Evolutionary conservation across 2,113 vertebrate genomes (phyloP).

Genomic region (Poeciliopsis retropinna): DNA sequence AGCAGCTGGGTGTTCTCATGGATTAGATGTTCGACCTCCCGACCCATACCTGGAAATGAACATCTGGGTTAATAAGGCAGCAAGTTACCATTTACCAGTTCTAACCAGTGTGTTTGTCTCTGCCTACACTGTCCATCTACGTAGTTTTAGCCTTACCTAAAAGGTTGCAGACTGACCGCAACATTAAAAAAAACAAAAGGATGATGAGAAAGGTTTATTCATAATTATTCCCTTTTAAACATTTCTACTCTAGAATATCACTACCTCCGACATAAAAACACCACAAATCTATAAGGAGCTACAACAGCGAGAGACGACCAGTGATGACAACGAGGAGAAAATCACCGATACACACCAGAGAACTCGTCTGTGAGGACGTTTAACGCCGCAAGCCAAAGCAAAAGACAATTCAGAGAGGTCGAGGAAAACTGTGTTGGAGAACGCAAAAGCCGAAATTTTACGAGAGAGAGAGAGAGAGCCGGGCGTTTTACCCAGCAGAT

Average conservation of each 20-base stretch:
- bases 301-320: conserved; percentile 6
- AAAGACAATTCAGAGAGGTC: conserved; percentile 22
- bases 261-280: conserved; percentile 3
- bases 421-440: neutral
- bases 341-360: conserved; percentile 92
- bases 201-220: conserved; percentile 76
- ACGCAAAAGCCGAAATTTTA: neutral
- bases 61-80: conserved; percentile 12
- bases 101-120: neutral
- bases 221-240: neutral
- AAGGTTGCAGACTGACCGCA: conserved; percentile 83
- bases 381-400: conserved; percentile 26
- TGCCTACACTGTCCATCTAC: neutral
- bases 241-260: conserved; percentile 5
- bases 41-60: conserved; percentile 91
- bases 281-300: neutral
- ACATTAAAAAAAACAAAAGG: conserved; percentile 82
- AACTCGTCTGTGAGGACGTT: conserved; percentile 88
- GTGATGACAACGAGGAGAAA: neutral
- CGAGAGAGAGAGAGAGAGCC: neutral
- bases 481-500: conserved; percentile 89
- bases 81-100: neutral
- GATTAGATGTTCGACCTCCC: conserved; percentile 98
- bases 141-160: conserved; percentile 85
- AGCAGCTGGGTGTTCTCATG: conserved; percentile 95